Evolutionary conservation across 1,140 invertebrate species (phyloP).

Genomic region (Panagrolaimus sp.): DNA sequence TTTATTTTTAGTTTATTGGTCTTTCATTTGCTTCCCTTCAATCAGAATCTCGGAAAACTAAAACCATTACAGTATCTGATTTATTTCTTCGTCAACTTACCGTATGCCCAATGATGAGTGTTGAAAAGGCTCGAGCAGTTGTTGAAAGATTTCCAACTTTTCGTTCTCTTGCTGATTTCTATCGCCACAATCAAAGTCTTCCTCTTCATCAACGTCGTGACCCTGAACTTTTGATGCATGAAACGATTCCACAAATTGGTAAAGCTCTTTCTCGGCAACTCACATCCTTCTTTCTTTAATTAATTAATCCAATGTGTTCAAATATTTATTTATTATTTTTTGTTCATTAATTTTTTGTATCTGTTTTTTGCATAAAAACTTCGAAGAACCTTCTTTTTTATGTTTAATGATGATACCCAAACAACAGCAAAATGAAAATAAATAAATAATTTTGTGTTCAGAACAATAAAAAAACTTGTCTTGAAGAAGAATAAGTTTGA

Average conservation of each 20-base stretch:
- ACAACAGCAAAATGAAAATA: no score
- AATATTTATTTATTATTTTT: no score
- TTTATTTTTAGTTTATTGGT: constrained; percentile 41
- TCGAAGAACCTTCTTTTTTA: no score
- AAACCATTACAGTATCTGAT: constrained; percentile 30
- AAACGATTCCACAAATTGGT: constrained; percentile 8
- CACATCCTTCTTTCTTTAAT: not conserved
- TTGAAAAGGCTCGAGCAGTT: constrained; percentile 32
- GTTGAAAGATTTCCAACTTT: constrained; percentile 40
- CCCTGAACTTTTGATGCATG: not conserved
- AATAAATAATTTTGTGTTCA: no score
- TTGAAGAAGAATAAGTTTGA: no score
- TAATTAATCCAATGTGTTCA: not conserved
- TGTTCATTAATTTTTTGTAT: no score
- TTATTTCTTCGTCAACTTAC: constrained; percentile 49
- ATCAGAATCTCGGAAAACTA: constrained; percentile 38
- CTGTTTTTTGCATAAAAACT: no score
- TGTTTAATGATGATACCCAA: no score
- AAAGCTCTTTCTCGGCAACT: not conserved
- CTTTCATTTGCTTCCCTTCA: constrained; percentile 42
- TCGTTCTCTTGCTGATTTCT: constrained; percentile 40
- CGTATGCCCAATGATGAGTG: constrained; percentile 45
- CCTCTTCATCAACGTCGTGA: not conserved
- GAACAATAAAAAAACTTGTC: no score
- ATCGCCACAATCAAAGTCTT: not conserved